These are phyloP conservation scores for Flexamia atlantica DNA, from an alignment of 2,888 invertebrate genomes.

Conservation along the genomic window DNA sequence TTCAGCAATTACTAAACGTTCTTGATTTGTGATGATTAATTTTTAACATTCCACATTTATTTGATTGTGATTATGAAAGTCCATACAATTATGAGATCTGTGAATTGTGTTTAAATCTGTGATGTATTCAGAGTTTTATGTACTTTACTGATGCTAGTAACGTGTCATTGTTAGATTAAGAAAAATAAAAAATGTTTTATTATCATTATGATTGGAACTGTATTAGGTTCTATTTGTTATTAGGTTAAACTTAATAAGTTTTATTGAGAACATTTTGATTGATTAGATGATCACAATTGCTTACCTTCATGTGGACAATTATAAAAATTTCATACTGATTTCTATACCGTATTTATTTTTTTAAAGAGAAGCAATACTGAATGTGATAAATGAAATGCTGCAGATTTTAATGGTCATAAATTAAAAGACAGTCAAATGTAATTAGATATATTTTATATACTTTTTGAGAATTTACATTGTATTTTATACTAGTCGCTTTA, in stretches of 20 bases:
- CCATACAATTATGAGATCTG: conserved; percentile 16
- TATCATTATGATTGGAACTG: neutral
- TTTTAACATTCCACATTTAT: conserved; percentile 12
- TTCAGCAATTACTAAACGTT: neutral
- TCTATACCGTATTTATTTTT: too few species aligned
- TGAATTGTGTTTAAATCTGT: conserved; percentile 37
- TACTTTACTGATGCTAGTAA: conserved; percentile 21
- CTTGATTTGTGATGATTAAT: neutral
- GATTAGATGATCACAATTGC: too few species aligned
- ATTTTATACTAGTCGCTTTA: neutral
- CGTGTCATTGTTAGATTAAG: neutral
- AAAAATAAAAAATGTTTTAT: conserved; percentile 3
- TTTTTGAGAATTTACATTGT: neutral
- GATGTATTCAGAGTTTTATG: neutral
- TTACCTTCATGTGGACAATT: too few species aligned
- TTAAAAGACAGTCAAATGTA: neutral
- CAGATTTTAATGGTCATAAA: neutral
- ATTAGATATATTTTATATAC: neutral
- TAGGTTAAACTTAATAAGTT: too few species aligned
- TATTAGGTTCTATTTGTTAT: neutral
- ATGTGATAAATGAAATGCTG: neutral
- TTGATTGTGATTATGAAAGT: conserved; percentile 18
- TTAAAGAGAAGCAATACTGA: conserved; percentile 3
- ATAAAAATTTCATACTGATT: too few species aligned
- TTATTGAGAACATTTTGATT: too few species aligned